A percentile compares a stretch with the other conserved stretches of the same genome.
Evolutionary conservation across 2,797 vertebrate species (phyloP).

Genomic region (Buceros bicornis): DNA sequence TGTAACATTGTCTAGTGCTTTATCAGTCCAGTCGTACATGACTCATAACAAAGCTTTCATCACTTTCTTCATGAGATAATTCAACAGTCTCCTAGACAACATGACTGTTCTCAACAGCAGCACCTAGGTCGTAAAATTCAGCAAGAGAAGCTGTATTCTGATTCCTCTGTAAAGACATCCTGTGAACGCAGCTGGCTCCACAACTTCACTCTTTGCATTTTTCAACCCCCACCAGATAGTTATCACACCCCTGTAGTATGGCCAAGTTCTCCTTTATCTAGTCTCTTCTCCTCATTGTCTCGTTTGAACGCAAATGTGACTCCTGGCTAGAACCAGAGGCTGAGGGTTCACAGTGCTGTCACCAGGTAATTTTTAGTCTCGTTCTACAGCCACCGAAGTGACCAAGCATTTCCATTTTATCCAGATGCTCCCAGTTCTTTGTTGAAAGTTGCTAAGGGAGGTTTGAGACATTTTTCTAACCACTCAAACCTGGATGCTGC

Average conservation of each 20-base stretch:
- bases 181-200: background rate
- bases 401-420: background rate
- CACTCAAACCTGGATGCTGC: background rate
- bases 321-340: background rate
- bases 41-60: background rate
- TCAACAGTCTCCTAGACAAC: conserved; percentile 16
- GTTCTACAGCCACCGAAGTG: background rate
- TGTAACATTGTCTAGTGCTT: background rate
- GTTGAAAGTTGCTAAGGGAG: background rate
- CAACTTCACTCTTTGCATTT: background rate
- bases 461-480: background rate
- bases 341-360: background rate
- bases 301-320: background rate
- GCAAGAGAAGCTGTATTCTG: background rate
- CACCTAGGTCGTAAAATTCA: background rate
- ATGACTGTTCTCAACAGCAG: background rate
- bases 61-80: background rate
- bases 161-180: background rate
- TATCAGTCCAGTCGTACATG: background rate
- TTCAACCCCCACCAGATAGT: background rate
- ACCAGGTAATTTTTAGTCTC: background rate
- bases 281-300: background rate
- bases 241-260: background rate
- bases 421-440: background rate
- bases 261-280: background rate